These are phyloP conservation scores for Cepaea nemoralis DNA, from an alignment of 1,140 invertebrate species.

Conservation along the genomic window DNA sequence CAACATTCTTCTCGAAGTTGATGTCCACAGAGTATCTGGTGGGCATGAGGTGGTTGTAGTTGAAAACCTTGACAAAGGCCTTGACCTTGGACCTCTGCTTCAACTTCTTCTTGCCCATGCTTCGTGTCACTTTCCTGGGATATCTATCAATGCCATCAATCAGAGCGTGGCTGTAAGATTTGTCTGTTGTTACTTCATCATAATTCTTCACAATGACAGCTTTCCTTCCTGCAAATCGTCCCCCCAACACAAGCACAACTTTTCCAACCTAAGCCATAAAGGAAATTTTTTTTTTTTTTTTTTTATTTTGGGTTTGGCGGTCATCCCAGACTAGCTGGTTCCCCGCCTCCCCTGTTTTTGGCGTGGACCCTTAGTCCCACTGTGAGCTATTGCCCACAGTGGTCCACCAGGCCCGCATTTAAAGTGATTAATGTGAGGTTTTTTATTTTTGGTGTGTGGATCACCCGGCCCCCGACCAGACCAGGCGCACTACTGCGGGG, in stretches of 20 bases:
- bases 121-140: constrained; percentile 94
- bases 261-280: no score
- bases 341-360: no score
- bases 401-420: no score
- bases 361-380: no score
- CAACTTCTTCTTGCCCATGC: constrained; percentile 96
- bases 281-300: no score
- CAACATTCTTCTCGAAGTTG: constrained; percentile 85
- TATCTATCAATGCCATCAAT: constrained; percentile 98
- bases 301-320: no score
- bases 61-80: constrained; percentile 95
- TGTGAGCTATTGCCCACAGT: no score
- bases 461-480: no score
- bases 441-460: no score
- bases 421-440: no score
- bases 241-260: constrained; percentile 96
- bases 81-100: constrained; percentile 97
- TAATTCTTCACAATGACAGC: constrained; percentile 96
- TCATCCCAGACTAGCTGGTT: no score
- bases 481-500: no score
- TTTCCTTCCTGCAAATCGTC: constrained; percentile 97
- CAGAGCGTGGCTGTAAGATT: constrained; percentile 95
- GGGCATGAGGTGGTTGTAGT: constrained; percentile 99
- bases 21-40: constrained; percentile 96
- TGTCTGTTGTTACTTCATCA: constrained; percentile 95